Evolutionary conservation across 2,113 vertebrate species (phyloP).

Genomic region (Erinaceus europaeus): DNA sequence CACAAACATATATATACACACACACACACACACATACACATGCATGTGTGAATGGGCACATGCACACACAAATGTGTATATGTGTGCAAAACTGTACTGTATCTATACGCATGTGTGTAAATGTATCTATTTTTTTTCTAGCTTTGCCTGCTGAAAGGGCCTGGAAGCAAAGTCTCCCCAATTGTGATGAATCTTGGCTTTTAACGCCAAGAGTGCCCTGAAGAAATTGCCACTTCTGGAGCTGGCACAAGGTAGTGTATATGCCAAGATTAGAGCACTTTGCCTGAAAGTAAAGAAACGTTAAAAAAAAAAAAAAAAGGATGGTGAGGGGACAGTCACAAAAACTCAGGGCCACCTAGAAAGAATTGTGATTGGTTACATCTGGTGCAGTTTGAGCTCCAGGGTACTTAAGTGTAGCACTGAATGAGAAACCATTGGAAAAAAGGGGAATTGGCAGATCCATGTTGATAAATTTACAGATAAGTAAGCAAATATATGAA

Average conservation of each 20-base stretch:
- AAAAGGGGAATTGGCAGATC: neutral
- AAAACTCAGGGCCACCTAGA: neutral
- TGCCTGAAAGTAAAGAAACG: neutral
- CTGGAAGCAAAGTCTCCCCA: neutral
- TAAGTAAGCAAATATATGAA: neutral
- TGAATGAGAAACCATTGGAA: neutral
- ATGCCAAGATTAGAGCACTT: neutral
- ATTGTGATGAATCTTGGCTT: neutral
- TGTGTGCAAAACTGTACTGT: neutral
- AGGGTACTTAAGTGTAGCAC: neutral
- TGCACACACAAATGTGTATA: neutral
- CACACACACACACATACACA: neutral
- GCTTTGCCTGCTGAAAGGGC: neutral
- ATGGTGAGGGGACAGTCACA: neutral
- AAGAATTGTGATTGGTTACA: neutral
- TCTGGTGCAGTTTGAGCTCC: neutral
- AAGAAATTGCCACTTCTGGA: neutral
- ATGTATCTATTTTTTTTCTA: slow-evolving; percentile 17
- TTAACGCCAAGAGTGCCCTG: neutral
- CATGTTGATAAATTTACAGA: neutral
- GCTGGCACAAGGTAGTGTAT: neutral
- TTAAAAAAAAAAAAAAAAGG: neutral
- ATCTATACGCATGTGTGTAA: neutral
- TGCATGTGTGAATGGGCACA: too few relatives aligned
- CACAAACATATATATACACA: neutral